These are phyloP conservation scores for Perca fluviatilis DNA, from an alignment of 2,113 vertebrate genomes.

Conservation along the genomic window DNA sequence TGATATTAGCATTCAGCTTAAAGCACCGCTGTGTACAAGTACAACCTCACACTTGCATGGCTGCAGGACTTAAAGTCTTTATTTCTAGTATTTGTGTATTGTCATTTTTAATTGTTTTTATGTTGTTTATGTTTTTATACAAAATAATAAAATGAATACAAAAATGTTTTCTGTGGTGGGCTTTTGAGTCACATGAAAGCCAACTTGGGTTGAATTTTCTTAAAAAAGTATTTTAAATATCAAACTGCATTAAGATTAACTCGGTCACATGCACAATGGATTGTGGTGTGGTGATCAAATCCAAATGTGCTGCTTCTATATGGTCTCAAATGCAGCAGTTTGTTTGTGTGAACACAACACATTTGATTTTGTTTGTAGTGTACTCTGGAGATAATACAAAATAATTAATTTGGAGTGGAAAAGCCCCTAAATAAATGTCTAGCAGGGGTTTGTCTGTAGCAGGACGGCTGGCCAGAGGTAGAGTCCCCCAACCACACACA, in stretches of 20 bases:
- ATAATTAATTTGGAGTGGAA: conserved; percentile 51
- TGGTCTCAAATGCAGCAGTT: conserved; percentile 19
- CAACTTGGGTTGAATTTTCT: not conserved
- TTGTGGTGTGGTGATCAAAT: not conserved
- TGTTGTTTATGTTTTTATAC: not conserved
- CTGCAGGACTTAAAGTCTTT: not conserved
- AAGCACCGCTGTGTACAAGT: no score
- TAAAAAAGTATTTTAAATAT: conserved; percentile 10
- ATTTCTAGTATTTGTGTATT: not conserved
- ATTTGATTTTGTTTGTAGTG: conserved; percentile 58
- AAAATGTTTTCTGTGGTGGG: not conserved
- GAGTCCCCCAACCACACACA: conserved; percentile 24
- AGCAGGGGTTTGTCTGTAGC: conserved; percentile 66
- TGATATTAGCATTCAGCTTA: not conserved
- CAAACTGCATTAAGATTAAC: not conserved
- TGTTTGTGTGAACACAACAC: conserved; percentile 33
- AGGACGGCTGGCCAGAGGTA: conserved; percentile 76
- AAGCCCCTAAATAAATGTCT: conserved; percentile 53
- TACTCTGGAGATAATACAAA: conserved; percentile 20
- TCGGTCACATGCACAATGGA: not conserved
- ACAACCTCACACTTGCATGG: not conserved
- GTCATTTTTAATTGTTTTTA: not conserved
- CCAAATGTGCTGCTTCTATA: conserved; percentile 21
- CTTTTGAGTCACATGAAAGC: not conserved
- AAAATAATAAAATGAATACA: not conserved